A percentile compares a stretch with the other conserved stretches of the same genome.
Evolutionary conservation across 2,797 vertebrate genomes (phyloP).

Genomic region (Siniperca undulata): DNA sequence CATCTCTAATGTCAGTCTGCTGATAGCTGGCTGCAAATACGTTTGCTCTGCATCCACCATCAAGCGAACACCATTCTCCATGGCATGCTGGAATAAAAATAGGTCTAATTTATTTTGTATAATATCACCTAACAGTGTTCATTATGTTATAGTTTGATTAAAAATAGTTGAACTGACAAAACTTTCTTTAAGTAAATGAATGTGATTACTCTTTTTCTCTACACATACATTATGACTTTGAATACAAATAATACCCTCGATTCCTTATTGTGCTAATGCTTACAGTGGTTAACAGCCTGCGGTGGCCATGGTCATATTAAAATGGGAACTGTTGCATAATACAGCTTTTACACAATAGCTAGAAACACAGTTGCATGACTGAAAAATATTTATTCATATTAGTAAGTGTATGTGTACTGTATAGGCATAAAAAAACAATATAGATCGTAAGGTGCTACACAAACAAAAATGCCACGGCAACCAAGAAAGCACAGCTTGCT

Average conservation of each 20-base stretch:
- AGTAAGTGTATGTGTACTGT: background rate
- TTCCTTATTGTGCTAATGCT: conserved; percentile 10
- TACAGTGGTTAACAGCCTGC: background rate
- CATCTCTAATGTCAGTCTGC: conserved; percentile 89
- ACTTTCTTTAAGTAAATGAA: background rate
- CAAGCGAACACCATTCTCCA: conserved; percentile 87
- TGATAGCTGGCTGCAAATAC: conserved; percentile 96
- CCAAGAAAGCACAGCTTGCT: background rate
- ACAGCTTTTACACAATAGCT: background rate
- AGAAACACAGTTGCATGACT: background rate
- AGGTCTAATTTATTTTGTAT: background rate
- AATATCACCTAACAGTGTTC: background rate
- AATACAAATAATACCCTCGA: background rate
- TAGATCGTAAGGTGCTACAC: background rate
- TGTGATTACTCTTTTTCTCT: background rate
- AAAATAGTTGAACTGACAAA: background rate
- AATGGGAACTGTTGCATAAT: background rate
- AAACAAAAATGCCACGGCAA: background rate
- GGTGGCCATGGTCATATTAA: background rate
- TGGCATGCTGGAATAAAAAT: conserved; percentile 84
- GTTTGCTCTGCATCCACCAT: conserved; percentile 96
- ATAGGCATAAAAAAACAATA: background rate
- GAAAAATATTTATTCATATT: conserved; percentile 2
- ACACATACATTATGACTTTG: background rate
- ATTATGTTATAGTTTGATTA: background rate